A percentile compares a stretch with the other conserved stretches of the same genome.
Evolutionary conservation across 2,888 invertebrate species (phyloP).

Genomic region (Chloroclystis v-ata): DNA sequence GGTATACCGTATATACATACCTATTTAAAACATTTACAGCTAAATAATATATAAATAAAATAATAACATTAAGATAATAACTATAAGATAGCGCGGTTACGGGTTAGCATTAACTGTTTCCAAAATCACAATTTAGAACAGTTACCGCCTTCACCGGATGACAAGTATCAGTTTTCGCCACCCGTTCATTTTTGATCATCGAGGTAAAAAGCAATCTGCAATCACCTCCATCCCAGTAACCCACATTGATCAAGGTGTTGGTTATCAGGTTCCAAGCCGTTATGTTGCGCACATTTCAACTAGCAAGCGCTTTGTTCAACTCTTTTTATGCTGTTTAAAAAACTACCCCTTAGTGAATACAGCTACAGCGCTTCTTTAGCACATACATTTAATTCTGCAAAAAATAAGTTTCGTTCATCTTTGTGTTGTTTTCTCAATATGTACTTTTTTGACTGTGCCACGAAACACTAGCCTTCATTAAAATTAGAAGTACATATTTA

Average conservation of each 20-base stretch:
- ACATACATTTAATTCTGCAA: background rate
- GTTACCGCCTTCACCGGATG: conserved; percentile 51
- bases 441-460: too few relatives aligned
- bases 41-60: too few relatives aligned
- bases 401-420: background rate
- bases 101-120: background rate
- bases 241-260: conserved; percentile 76
- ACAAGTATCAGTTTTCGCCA: conserved; percentile 53
- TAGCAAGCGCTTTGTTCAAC: conserved; percentile 55
- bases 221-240: conserved; percentile 59
- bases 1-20: too few relatives aligned
- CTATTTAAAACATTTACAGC: too few relatives aligned
- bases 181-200: conserved; percentile 62
- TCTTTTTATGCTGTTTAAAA: conserved; percentile 52
- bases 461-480: too few relatives aligned
- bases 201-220: conserved; percentile 53
- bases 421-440: background rate
- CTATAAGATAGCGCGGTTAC: too few relatives aligned
- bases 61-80: too few relatives aligned
- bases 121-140: conserved; percentile 8
- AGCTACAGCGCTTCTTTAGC: conserved; percentile 31
- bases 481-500: too few relatives aligned
- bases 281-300: conserved; percentile 49
- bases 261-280: conserved; percentile 73
- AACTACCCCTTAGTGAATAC: conserved; percentile 43